Percentiles rank a stretch among this genome's conserved stretches.
Evolutionary conservation across 2,797 vertebrate genomes (phyloP).

Genomic region (Pipistrellus nathusii): DNA sequence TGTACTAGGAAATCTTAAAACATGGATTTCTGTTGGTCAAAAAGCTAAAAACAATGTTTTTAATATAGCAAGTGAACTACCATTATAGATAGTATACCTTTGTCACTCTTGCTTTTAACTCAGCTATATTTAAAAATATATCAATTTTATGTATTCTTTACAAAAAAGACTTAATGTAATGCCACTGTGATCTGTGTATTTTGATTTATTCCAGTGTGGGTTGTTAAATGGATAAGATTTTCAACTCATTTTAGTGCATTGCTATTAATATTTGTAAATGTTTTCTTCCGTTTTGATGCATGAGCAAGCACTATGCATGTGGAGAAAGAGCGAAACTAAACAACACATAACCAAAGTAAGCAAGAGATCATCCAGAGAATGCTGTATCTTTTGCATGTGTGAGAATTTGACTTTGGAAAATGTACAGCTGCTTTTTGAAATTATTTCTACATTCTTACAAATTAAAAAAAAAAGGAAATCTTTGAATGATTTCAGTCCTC

Average conservation of each 20-base stretch:
- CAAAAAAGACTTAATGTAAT: conserved; percentile 33
- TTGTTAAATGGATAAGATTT: conserved; percentile 53
- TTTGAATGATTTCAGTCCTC: conserved; percentile 41
- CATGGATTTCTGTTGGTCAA: conserved; percentile 18
- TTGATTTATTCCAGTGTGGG: conserved; percentile 37
- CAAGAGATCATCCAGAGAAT: conserved; percentile 13
- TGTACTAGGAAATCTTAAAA: conserved; percentile 11
- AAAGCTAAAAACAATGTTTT: neutral
- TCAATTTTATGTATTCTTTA: conserved; percentile 46
- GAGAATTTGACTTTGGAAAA: conserved; percentile 48
- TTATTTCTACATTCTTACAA: conserved; percentile 55
- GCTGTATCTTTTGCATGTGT: conserved; percentile 42
- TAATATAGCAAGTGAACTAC: conserved; percentile 25
- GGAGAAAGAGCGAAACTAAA: conserved; percentile 16
- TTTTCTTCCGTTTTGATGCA: conserved; percentile 54
- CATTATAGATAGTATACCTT: neutral
- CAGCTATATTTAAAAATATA: conserved; percentile 56
- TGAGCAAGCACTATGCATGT: conserved; percentile 1
- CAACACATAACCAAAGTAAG: conserved; percentile 31
- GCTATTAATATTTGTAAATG: conserved; percentile 57
- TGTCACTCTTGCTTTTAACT: conserved; percentile 33
- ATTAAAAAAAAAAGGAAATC: neutral
- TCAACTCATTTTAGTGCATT: conserved; percentile 52
- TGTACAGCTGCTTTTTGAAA: conserved; percentile 43
- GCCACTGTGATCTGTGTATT: conserved; percentile 29